Evolutionary conservation across 2,113 vertebrate species (phyloP), one percentile per base, ranked within the genome.

Genomic region (Chaetura pelagica): DNA sequence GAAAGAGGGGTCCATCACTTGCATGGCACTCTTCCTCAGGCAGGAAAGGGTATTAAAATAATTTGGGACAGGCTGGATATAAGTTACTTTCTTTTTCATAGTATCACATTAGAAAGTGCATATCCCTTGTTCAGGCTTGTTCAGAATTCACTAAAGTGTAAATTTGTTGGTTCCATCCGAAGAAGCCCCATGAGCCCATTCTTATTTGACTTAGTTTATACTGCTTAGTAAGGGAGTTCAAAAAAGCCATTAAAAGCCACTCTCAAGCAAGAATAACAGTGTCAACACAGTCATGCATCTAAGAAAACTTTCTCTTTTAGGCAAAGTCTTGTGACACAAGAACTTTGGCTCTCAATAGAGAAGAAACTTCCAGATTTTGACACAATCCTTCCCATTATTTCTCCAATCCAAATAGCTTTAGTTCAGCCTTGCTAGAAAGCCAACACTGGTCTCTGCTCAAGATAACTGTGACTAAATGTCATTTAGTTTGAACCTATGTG

Each of bases 211-310:
- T 93, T 77, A 30, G 73, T 93, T 95, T 93, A 79, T 94, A 80
- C 61, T 89, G 85, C 88, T 96, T 92, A 90, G 90, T 86, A 92
- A 96, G 76, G 62, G 48, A 30, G 90, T 94, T 94, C 1, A 75
- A 73, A 87, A 85, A 44, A 93, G 59, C 3, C 24, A 64, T 92
- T 84, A 95, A 94, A 96, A 96, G 85, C 67, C 18, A 74, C 79
- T 96, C 76, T 93, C 42, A 74, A 80, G 57, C 48, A 94, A 93
- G 92, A 96, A 97, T 78, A 88, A 93, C 71, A 85, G 72, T 93
- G 90, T 96, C 94, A 93, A 77, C 78, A 93, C 42, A 88, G 82
- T 86, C 94, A 93, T 90, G 93, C 92, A 90, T 95, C 95, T 87
- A 93, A 95, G 93, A 88, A 93, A 93, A 86, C 79, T 87, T 94